Evolutionary conservation across 2,888 invertebrate species (phyloP).

Genomic region (Leptothorax acervorum): DNA sequence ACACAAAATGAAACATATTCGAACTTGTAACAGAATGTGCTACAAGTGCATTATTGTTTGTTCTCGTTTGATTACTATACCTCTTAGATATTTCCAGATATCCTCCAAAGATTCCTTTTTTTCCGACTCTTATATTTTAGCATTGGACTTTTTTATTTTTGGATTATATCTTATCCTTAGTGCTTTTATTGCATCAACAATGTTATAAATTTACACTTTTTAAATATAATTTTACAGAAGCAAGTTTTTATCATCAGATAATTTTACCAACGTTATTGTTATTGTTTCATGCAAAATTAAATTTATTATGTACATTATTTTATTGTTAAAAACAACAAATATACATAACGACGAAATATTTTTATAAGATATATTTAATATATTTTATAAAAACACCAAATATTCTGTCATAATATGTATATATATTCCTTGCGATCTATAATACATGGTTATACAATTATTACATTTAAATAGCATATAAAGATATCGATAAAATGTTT

Average conservation of each 20-base stretch:
- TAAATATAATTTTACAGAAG: not conserved
- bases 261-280: constrained; percentile 23
- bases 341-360: not conserved
- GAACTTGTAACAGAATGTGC: not conserved
- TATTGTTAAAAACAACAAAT: constrained; percentile 12
- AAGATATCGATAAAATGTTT: not conserved
- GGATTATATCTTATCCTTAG: not conserved
- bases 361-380: not conserved
- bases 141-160: not conserved
- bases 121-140: not conserved
- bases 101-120: not conserved
- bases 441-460: not conserved
- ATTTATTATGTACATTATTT: constrained; percentile 7
- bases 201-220: not conserved
- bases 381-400: not conserved
- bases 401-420: not conserved
- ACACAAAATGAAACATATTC: not conserved
- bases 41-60: not conserved
- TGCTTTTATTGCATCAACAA: not conserved
- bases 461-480: constrained; percentile 1
- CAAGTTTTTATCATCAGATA: not conserved
- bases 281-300: constrained; percentile 8
- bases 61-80: not conserved
- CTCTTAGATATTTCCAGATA: not conserved
- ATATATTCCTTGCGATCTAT: not conserved